Evolutionary conservation across 2,888 invertebrate species (phyloP).

Genomic region (Endomychus coccineus): DNA sequence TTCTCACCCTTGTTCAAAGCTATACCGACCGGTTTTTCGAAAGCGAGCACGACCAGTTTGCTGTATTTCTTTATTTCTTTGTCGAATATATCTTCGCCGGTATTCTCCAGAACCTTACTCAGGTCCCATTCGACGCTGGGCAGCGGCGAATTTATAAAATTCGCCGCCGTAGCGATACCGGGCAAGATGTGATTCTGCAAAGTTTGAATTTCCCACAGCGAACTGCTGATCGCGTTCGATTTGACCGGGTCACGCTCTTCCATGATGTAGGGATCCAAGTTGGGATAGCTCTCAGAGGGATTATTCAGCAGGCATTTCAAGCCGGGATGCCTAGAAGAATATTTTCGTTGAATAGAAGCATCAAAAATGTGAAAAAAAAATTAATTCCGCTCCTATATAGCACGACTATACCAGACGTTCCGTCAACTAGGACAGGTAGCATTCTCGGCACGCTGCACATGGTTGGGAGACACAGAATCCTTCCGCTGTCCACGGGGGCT

Average conservation of each 20-base stretch:
- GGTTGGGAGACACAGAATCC: too few relatives aligned
- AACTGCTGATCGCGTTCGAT: conserved; percentile 78
- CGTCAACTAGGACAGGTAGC: too few relatives aligned
- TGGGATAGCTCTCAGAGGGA: conserved; percentile 44
- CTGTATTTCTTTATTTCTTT: conserved; percentile 68
- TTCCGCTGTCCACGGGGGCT: too few relatives aligned
- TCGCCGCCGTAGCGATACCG: conserved; percentile 63
- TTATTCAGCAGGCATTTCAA: conserved; percentile 60
- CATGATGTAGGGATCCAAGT: conserved; percentile 76
- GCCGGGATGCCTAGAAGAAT: conserved; percentile 66
- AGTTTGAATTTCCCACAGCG: conserved; percentile 86
- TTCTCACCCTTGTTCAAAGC: conserved; percentile 53
- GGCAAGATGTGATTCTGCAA: conserved; percentile 69
- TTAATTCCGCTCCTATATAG: too few relatives aligned
- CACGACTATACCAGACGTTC: too few relatives aligned
- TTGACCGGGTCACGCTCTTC: conserved; percentile 71
- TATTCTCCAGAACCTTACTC: conserved; percentile 56
- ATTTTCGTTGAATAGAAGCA: neutral
- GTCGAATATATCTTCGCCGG: conserved; percentile 64
- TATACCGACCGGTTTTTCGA: conserved; percentile 62
- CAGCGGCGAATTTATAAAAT: conserved; percentile 59
- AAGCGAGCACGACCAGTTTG: conserved; percentile 67
- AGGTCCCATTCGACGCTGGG: conserved; percentile 65
- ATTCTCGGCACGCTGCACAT: too few relatives aligned
- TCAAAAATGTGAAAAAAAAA: too few relatives aligned